Conservation (phyloP, 2,113 vertebrate genomes). For the Hydrochoerus hydrochaeris region DNA sequence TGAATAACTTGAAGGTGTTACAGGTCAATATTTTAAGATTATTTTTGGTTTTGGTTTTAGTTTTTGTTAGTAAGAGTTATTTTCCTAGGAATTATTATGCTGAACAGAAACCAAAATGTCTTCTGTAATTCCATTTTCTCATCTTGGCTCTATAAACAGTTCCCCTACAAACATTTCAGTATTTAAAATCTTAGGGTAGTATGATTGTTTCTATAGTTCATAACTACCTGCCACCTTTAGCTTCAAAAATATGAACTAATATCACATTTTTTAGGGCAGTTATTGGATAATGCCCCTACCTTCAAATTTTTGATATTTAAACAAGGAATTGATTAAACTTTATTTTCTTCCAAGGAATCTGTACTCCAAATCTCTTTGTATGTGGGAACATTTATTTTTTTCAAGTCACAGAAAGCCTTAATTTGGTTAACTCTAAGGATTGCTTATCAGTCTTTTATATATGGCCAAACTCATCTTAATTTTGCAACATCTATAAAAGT, state of each 20-base stretch:
- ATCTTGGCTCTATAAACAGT: neutral
- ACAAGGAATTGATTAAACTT: neutral
- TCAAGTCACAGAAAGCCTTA: neutral
- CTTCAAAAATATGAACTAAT: neutral
- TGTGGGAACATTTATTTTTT: neutral
- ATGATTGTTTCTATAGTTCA: neutral
- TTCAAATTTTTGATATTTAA: neutral
- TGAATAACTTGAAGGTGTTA: neutral
- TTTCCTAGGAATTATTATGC: neutral
- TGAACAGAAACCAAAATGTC: neutral
- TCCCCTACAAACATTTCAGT: neutral
- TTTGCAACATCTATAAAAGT: conserved; percentile 15
- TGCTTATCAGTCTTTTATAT: conserved; percentile 36
- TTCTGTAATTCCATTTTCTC: neutral
- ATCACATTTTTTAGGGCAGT: neutral
- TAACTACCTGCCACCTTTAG: neutral
- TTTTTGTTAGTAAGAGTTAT: neutral
- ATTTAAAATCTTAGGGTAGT: neutral
- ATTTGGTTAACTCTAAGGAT: neutral
- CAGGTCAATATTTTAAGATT: neutral
- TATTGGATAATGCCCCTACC: neutral
- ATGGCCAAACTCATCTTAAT: conserved; percentile 58
- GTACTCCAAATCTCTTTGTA: neutral
- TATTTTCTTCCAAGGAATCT: neutral
- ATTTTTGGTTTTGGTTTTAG: neutral